Evolutionary conservation across 2,888 invertebrate genomes (phyloP).

Genomic region (Pogonocherus hispidulus): DNA sequence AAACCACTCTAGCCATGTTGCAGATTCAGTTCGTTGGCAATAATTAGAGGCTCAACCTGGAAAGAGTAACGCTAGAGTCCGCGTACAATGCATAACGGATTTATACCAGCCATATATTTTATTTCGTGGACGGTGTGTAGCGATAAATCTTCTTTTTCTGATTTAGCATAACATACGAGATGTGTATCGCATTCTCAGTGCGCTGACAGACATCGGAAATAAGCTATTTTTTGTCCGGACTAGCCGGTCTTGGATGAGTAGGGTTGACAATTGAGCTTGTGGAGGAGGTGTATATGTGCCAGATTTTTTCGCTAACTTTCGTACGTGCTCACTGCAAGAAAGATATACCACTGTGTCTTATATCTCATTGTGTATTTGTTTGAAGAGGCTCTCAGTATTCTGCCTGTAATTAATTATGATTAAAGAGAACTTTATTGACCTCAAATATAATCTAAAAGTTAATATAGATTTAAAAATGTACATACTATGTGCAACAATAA

Average conservation of each 20-base stretch:
- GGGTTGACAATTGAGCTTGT: constrained; percentile 3
- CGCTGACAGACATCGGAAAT: constrained; percentile 3
- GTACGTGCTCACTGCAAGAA: no score
- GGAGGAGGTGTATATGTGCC: background rate
- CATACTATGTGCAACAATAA: no score
- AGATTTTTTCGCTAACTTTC: background rate
- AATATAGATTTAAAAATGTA: no score
- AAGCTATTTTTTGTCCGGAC: constrained; percentile 1
- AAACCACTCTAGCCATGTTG: no score
- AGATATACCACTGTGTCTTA: no score
- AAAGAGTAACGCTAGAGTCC: background rate
- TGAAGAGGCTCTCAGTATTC: no score
- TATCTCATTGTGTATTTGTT: no score
- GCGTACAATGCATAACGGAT: background rate
- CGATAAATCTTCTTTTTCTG: constrained; percentile 6
- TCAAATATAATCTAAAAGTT: no score
- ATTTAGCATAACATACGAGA: constrained; percentile 6
- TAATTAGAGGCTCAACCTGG: background rate
- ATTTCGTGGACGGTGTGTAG: background rate
- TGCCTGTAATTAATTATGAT: no score
- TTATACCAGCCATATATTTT: constrained; percentile 5
- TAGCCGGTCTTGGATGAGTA: constrained; percentile 1
- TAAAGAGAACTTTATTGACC: no score
- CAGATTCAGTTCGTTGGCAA: no score
- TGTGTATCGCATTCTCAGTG: constrained; percentile 1